Evolutionary conservation across 2,113 vertebrate species (phyloP).

Genomic region (Xiphophorus hellerii): DNA sequence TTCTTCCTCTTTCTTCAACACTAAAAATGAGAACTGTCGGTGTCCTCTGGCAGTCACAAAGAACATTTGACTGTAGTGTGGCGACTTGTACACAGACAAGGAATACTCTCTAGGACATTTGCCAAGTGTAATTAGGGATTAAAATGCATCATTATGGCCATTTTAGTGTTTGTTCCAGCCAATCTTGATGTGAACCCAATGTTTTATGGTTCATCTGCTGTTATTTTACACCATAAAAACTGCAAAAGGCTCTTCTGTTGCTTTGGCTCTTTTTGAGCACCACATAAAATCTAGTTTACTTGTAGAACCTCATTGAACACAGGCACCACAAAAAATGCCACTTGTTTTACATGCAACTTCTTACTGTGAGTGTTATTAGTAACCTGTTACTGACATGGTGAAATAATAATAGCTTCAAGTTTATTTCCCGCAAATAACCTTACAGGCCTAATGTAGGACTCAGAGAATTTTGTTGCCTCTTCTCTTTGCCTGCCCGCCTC

Average conservation of each 20-base stretch:
- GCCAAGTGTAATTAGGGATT: constrained; percentile 48
- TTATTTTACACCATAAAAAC: not conserved
- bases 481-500: too few relatives aligned
- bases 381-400: not conserved
- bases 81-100: constrained; percentile 19
- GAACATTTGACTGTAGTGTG: constrained; percentile 38
- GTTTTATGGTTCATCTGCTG: constrained; percentile 15
- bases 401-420: not conserved
- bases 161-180: constrained; percentile 18
- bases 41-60: constrained; percentile 48
- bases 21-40: constrained; percentile 61
- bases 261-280: not conserved
- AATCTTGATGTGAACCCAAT: constrained; percentile 4
- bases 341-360: not conserved
- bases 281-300: not conserved
- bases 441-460: too few relatives aligned
- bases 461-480: too few relatives aligned
- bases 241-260: not conserved
- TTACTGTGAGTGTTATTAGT: not conserved
- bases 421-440: not conserved
- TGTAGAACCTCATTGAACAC: not conserved
- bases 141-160: constrained; percentile 29
- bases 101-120: constrained; percentile 48
- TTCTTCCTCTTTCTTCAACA: constrained; percentile 40
- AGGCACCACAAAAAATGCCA: not conserved